Base-by-base conservation (phyloP, 2,797 vertebrate genomes). In the Sebastes vulpes region DNA sequence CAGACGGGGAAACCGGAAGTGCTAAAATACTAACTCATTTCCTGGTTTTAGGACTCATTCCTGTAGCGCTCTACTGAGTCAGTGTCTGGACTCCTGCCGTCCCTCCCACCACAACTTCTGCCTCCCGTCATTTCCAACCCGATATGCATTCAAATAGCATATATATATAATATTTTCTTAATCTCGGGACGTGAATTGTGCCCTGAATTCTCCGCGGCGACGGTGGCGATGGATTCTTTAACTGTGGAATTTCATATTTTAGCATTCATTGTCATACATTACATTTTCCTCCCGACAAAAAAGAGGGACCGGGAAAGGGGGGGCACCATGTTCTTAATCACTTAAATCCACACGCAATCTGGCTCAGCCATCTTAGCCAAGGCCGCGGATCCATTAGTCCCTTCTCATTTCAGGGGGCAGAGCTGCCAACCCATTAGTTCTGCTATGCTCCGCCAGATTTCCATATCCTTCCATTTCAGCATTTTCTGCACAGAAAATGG, bases 261-360 rank as follows among this genome's bases (percentile, higher is more conserved):
- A 82, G 79, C 88, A 90, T 91, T 92, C 77, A 83, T 92, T 91
- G 82, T 75, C 89, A 90, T 84, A 91, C 35, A 91, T 94, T 90
- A 86, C 82, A 92, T 92, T 84, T 83, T 81, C 42, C 68, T 57
- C 63, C 38, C 4, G 42, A 90, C 91, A 93, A 89, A 92, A 72
- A 92, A 72, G 75, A 4, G 61, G 42, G 73, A 79, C 56, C 50
- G 25, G 42, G 16, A 11, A 32, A 32, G 32, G 42, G 46, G 54
- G 70, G 57, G 68, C 81, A 72, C 89, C 81, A 16, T 86, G 60
- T 91, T 88, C 86, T 89, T 94, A 94, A 94, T 94, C 87, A 92
- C 86, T 86, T 91, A 88, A 93, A 92, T 90, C 92, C 89, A 93
- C 86, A 91, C 72, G 76, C 79, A 94, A 92, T 95, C 92, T 89